These are phyloP conservation scores for Hydropotes inermis DNA, from an alignment of 2,113 vertebrate genomes.

Conservation along the genomic window DNA sequence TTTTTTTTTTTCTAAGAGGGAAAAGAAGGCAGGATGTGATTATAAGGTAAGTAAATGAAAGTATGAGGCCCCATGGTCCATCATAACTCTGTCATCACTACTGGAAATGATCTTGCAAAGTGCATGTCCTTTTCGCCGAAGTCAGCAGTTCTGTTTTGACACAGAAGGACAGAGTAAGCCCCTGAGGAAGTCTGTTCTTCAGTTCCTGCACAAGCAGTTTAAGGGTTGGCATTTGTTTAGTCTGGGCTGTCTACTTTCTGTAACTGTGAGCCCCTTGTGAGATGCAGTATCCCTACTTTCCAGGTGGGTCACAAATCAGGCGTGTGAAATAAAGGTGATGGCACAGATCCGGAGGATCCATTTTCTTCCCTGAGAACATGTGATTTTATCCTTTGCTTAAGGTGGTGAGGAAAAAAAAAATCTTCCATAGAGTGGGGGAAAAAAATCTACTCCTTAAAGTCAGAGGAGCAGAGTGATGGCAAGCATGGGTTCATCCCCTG, in stretches of 20 bases:
- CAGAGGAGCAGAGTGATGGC: neutral
- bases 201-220: neutral
- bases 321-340: neutral
- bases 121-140: neutral
- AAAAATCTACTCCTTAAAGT: neutral
- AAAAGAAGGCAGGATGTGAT: neutral
- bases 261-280: neutral
- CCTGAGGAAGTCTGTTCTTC: neutral
- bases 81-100: neutral
- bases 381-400: neutral
- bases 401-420: neutral
- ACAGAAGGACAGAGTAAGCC: neutral
- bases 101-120: neutral
- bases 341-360: neutral
- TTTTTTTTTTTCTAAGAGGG: neutral
- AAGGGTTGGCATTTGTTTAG: neutral
- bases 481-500: neutral
- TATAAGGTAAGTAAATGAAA: neutral
- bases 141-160: slow-evolving; percentile 1
- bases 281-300: neutral
- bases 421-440: rapidly evolving
- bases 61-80: neutral
- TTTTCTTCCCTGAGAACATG: neutral
- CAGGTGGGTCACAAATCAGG: neutral
- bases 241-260: neutral